Percentiles rank a stretch among this genome's conserved stretches.
Evolutionary conservation across 2,113 vertebrate species (phyloP).

Genomic region (Paramisgurnus dabryanus): DNA sequence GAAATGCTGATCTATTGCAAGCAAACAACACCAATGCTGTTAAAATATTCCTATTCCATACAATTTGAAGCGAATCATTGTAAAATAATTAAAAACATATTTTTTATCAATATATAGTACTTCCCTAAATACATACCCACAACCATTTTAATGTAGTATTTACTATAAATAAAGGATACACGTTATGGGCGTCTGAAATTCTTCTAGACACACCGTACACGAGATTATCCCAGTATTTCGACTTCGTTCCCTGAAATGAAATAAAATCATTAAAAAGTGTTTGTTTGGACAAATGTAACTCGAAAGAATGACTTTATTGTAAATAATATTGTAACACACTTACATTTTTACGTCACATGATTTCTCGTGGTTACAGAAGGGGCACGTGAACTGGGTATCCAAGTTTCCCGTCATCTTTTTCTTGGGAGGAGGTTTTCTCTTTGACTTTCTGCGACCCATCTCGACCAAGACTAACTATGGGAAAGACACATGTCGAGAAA

Average conservation of each 20-base stretch:
- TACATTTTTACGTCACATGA: conserved; percentile 95
- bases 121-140: no score
- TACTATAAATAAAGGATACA: conserved; percentile 82
- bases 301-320: neutral
- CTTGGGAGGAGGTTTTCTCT: conserved; percentile 89
- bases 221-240: conserved; percentile 93
- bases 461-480: neutral
- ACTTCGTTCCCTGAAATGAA: conserved; percentile 82
- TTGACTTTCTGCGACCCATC: conserved; percentile 91
- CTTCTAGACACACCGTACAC: conserved; percentile 89
- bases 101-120: no score
- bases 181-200: conserved; percentile 94
- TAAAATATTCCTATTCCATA: no score
- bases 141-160: no score
- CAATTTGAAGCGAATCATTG: no score
- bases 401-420: conserved; percentile 90
- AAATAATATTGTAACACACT: conserved; percentile 27
- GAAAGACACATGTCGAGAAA: neutral
- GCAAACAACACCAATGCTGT: no score
- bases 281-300: neutral
- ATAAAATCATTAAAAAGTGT: neutral
- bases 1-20: no score
- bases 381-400: conserved; percentile 90
- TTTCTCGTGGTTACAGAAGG: conserved; percentile 92
- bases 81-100: no score